These are phyloP conservation scores for Drosophila atroscutellata DNA, from an alignment of 2,888 invertebrate genomes.

Conservation along the genomic window DNA sequence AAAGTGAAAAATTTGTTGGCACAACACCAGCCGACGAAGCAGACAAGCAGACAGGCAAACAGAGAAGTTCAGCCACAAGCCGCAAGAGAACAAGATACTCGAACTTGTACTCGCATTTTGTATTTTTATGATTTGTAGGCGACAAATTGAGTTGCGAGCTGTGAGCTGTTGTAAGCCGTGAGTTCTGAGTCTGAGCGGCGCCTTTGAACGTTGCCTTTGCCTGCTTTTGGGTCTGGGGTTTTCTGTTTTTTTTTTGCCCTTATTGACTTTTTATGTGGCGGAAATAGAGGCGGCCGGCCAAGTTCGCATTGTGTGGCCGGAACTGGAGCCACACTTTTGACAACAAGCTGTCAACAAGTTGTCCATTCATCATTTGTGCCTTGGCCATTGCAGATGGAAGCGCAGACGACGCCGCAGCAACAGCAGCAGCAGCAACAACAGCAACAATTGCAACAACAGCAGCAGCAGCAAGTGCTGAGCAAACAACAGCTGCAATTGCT, in stretches of 20 bases:
- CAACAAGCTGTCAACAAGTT: slow-evolving; percentile 49
- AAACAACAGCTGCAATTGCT: slow-evolving; percentile 77
- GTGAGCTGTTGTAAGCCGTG: slow-evolving; percentile 15
- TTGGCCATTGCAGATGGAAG: slow-evolving; percentile 84
- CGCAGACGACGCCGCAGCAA: slow-evolving; percentile 79
- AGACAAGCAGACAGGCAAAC: slow-evolving; percentile 21
- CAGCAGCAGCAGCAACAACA: slow-evolving; percentile 66
- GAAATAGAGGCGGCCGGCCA: slow-evolving; percentile 68
- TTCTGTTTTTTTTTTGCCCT: slow-evolving; percentile 50
- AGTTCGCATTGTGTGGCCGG: slow-evolving; percentile 77
- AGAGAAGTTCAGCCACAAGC: slow-evolving; percentile 13
- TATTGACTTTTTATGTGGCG: slow-evolving; percentile 65
- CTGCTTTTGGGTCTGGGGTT: slow-evolving; percentile 30
- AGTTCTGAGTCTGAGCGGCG: slow-evolving; percentile 35
- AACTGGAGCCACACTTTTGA: slow-evolving; percentile 80
- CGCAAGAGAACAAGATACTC: slow-evolving; percentile 37
- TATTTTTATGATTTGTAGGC: slow-evolving; percentile 80
- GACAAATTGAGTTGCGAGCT: slow-evolving; percentile 74
- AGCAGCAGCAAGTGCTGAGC: slow-evolving; percentile 64
- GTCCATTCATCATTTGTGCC: slow-evolving; percentile 72
- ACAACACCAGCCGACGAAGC: slow-evolving; percentile 31
- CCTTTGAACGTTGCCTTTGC: slow-evolving; percentile 49
- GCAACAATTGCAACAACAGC: slow-evolving; percentile 65
- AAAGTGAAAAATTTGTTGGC: slow-evolving; percentile 75
- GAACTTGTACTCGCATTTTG: slow-evolving; percentile 25